Conservation (phyloP, 2,888 invertebrate species). For the Adelphocoris suturalis region DNA sequence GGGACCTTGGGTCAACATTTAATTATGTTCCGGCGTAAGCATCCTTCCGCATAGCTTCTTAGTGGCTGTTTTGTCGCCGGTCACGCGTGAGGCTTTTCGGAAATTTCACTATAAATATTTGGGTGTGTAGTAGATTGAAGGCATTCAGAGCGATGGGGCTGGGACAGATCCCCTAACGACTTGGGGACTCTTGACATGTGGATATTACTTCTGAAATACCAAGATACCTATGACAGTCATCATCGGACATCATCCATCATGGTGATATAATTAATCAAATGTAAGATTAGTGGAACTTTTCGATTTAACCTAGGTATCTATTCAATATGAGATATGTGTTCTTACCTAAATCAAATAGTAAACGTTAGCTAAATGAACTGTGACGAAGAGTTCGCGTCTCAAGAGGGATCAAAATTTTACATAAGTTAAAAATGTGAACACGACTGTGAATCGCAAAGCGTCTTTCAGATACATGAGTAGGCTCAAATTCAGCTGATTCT, state of each 20-base stretch:
- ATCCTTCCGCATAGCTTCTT: conserved; percentile 17
- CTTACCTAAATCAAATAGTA: no score
- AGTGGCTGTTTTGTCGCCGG: not conserved
- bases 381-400: no score
- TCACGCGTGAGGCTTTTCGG: not conserved
- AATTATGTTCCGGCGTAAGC: conserved; percentile 52
- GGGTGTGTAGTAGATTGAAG: not conserved
- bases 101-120: conserved; percentile 32
- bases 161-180: conserved; percentile 12
- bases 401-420: no score
- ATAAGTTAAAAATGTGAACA: no score
- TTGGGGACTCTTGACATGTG: not conserved
- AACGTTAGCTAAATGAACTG: no score
- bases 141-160: not conserved
- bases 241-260: not conserved
- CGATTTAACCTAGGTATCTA: no score
- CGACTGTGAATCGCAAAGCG: no score
- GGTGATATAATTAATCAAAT: not conserved
- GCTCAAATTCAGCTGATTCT: no score
- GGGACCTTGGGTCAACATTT: conserved; percentile 58
- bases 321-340: no score
- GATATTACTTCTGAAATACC: not conserved
- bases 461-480: no score
- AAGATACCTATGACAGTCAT: not conserved
- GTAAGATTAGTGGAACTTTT: no score